phyloP scores from a whole-genome alignment of 2,888 invertebrate species.

The Agrochola circellaris region DNA sequence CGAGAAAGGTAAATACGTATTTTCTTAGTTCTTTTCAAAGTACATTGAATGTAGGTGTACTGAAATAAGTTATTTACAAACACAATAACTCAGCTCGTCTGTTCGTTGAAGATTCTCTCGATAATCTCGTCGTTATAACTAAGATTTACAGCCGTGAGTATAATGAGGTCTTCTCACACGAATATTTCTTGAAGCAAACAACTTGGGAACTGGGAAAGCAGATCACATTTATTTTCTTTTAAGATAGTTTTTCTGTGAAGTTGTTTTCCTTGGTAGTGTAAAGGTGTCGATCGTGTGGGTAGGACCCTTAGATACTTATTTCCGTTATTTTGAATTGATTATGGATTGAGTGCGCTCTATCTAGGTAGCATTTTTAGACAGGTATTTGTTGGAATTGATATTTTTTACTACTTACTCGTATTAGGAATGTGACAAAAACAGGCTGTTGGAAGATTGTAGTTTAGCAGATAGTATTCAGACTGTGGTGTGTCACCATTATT shows the following conservation, averaged over 20 bases:
- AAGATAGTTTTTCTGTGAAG: conserved; percentile 22
- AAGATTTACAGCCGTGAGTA: conserved; percentile 50
- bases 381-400: neutral
- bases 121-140: conserved; percentile 50
- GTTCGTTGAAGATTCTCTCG: conserved; percentile 11
- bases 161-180: conserved; percentile 43
- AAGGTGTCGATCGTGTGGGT: conserved; percentile 5
- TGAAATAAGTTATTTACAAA: conserved; percentile 42
- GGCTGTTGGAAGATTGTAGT: neutral
- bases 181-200: conserved; percentile 39
- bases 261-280: conserved; percentile 16
- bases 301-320: neutral
- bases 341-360: neutral
- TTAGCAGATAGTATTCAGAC: neutral
- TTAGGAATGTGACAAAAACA: neutral
- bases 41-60: neutral
- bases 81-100: conserved; percentile 33
- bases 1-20: neutral
- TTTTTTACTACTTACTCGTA: neutral
- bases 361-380: conserved; percentile 2
- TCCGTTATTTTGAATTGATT: neutral
- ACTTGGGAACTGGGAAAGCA: conserved; percentile 19
- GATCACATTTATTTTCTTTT: conserved; percentile 20
- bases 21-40: neutral
- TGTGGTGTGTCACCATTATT: neutral